Conservation (phyloP, 2,888 invertebrate genomes). For the Eilema caniola region DNA sequence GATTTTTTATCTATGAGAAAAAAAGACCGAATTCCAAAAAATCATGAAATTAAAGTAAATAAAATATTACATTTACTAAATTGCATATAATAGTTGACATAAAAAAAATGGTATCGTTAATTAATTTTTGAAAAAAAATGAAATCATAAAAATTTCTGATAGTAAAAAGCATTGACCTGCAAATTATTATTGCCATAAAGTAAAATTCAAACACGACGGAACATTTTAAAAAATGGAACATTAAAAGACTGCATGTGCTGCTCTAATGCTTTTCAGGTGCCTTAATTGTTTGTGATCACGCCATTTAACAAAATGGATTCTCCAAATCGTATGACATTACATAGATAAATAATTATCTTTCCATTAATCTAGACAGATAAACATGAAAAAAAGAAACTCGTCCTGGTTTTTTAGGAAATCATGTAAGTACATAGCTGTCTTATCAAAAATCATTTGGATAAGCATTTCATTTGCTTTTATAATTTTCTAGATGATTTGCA, state of each 20-base stretch:
- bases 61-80: no score
- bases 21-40: background rate
- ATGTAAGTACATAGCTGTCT: background rate
- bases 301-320: slow-evolving; percentile 36
- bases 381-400: slow-evolving; percentile 24
- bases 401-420: slow-evolving; percentile 28
- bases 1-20: background rate
- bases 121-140: background rate
- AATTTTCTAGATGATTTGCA: slow-evolving; percentile 5
- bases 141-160: background rate
- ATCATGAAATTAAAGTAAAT: background rate
- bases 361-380: slow-evolving; percentile 45
- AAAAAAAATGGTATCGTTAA: background rate
- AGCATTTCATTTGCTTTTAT: background rate
- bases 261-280: slow-evolving; percentile 36
- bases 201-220: background rate
- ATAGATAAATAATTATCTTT: slow-evolving; percentile 48
- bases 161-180: slow-evolving; percentile 39
- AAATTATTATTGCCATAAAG: slow-evolving; percentile 19
- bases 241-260: slow-evolving; percentile 2
- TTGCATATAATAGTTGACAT: background rate
- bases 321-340: slow-evolving; percentile 29
- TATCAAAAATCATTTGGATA: slow-evolving; percentile 1
- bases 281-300: slow-evolving; percentile 34
- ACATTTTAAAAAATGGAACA: slow-evolving; percentile 8